These are phyloP conservation scores for Eurosta solidaginis DNA, from an alignment of 1,140 invertebrate genomes.

Conservation along the genomic window DNA sequence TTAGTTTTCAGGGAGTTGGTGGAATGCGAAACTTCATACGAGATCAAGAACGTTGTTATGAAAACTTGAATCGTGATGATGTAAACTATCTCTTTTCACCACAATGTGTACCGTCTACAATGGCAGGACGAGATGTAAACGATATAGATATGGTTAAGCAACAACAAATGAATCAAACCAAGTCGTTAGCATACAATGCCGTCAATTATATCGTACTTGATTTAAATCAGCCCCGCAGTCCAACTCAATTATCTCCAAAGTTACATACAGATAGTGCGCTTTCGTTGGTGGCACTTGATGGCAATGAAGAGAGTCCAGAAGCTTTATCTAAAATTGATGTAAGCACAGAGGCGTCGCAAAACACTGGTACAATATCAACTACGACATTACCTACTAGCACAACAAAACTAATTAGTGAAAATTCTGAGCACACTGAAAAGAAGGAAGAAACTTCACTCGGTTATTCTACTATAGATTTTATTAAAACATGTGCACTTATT, in stretches of 20 bases:
- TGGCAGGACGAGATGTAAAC: slow-evolving; percentile 39
- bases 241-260: slow-evolving; percentile 46
- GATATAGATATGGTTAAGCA: neutral
- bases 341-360: neutral
- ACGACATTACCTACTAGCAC: neutral
- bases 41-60: slow-evolving; percentile 47
- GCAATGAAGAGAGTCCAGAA: neutral
- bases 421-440: slow-evolving; percentile 37
- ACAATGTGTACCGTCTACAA: slow-evolving; percentile 2
- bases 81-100: slow-evolving; percentile 38
- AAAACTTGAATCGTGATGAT: slow-evolving; percentile 48
- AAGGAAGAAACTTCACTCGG: slow-evolving; percentile 59
- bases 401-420: neutral
- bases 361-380: neutral
- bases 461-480: slow-evolving; percentile 93
- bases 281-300: slow-evolving; percentile 41
- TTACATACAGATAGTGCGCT: slow-evolving; percentile 52
- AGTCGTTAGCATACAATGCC: neutral
- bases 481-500: slow-evolving; percentile 87
- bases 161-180: neutral
- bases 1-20: neutral
- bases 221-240: slow-evolving; percentile 53
- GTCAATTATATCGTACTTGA: slow-evolving; percentile 57
- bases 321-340: neutral
- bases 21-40: slow-evolving; percentile 29